A percentile compares a stretch with the other conserved stretches of the same genome.
These are phyloP conservation scores for Pygoscelis antarcticus DNA, from an alignment of 2,113 vertebrate genomes.

Conservation along the genomic window DNA sequence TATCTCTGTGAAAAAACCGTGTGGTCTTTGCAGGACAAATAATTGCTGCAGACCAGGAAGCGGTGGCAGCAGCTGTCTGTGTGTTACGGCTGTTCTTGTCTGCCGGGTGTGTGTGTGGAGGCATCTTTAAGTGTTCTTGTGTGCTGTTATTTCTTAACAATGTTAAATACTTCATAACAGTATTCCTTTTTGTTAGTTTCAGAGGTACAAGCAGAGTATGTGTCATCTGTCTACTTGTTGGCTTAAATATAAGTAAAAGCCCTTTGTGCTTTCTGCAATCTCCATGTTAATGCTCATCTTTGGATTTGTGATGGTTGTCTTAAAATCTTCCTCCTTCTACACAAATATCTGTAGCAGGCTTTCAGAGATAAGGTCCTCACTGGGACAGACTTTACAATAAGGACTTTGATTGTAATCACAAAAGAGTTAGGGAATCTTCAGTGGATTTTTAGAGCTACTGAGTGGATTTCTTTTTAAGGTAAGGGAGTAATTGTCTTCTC, in stretches of 20 bases:
- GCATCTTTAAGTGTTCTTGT: background rate
- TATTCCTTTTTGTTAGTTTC: background rate
- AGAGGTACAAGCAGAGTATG: background rate
- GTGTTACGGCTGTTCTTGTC: background rate
- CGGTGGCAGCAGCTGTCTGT: background rate
- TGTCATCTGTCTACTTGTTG: background rate
- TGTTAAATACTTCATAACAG: rapidly evolving
- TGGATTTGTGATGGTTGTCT: background rate
- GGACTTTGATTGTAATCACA: background rate
- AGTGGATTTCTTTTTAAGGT: background rate
- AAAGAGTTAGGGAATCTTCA: background rate
- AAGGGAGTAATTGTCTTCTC: background rate
- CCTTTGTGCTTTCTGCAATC: background rate
- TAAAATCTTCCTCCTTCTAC: background rate
- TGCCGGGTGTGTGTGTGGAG: background rate
- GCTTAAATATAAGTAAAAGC: background rate
- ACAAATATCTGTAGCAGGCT: background rate
- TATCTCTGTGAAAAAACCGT: rapidly evolving
- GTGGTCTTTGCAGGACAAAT: background rate
- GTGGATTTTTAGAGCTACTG: background rate
- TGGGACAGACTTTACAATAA: background rate
- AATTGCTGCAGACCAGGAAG: background rate
- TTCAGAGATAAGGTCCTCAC: background rate
- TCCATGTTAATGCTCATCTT: background rate
- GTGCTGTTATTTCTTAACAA: background rate